phyloP scores from a whole-genome alignment of 2,888 invertebrate genomes.

The Agelastica alni region DNA sequence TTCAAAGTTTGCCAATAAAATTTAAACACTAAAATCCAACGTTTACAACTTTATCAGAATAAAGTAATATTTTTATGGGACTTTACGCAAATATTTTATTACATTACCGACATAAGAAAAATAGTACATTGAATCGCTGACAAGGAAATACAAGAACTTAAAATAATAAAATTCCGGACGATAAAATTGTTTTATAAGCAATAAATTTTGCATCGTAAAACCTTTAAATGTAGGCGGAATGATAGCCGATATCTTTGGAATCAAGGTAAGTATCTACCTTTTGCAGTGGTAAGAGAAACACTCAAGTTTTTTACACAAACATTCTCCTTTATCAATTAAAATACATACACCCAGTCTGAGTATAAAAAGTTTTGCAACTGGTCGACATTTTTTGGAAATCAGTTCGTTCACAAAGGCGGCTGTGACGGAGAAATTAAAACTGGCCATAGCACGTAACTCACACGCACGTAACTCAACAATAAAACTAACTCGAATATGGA shows the following conservation, averaged over 20 bases:
- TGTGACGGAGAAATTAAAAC: no score
- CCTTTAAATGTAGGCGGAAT: conserved; percentile 29
- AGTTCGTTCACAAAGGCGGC: no score
- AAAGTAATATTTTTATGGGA: conserved; percentile 46
- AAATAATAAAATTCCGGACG: conserved; percentile 56
- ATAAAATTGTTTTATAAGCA: conserved; percentile 57
- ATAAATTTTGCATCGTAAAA: conserved; percentile 56
- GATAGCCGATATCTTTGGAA: conserved; percentile 37
- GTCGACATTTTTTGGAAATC: no score
- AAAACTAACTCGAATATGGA: no score
- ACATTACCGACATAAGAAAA: conserved; percentile 51
- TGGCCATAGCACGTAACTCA: no score
- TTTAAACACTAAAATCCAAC: conserved; percentile 48
- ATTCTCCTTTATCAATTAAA: no score
- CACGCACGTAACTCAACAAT: no score
- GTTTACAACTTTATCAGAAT: conserved; percentile 52
- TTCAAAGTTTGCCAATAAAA: conserved; percentile 37
- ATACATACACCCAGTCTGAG: no score
- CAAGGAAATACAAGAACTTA: conserved; percentile 58
- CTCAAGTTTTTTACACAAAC: no score
- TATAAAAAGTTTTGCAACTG: no score
- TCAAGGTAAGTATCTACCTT: conserved; percentile 50
- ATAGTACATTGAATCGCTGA: conserved; percentile 55
- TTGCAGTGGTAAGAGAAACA: no score
- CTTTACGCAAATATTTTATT: conserved; percentile 53